Evolutionary conservation across 2,888 invertebrate genomes (phyloP), one percentile per base, ranked within the genome.

Genomic region (Oscheius myriophilus): DNA sequence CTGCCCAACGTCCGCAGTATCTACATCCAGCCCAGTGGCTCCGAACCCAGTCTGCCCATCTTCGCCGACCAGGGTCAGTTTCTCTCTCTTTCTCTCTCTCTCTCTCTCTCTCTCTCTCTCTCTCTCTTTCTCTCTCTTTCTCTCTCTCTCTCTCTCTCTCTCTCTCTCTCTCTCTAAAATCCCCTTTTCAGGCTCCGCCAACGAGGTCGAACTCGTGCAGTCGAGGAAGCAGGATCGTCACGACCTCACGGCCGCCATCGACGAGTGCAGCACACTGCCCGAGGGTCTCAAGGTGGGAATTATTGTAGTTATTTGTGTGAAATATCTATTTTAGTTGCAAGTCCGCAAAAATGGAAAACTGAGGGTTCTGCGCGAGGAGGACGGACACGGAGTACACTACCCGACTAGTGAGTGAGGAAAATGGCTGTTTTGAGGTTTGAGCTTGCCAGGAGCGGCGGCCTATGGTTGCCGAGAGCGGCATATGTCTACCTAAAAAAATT

Each of bases 221-320:
- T 63, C 63, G 41, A 65, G 71, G 9, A 67, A 53, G 16, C 23
- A 62, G 33, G 25, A 53, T 12, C 54, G 55, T 14, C 63, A 52
- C 12, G 71, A 67, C 21, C 67, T 70, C 26, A 70, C 61, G 52
- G 62, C 69, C 25, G 67, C 72, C 26, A 43, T 69, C 1, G 83
- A 77, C 46, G 83, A 84, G n/a, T 81, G 79, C 65, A 76, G 66
- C 33, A 82, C 83, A 4, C 72, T 84, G 23, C 84, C 84, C 9
- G 83, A 84, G 11, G 84, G 83, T 51, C 74, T 84, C 43, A 76
- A 76, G 62, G 75, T 75, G 16, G 1, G 52, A 14, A 42, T 51
- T 59, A 14, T 62, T 55, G 7, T 16, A 26, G 54, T 33, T 33
- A 6, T 3, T 6, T 3, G 9, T 9, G 33, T 33, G 11, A 49